phyloP scores from a whole-genome alignment of 1,140 invertebrate species.

The Colletes gigas region DNA sequence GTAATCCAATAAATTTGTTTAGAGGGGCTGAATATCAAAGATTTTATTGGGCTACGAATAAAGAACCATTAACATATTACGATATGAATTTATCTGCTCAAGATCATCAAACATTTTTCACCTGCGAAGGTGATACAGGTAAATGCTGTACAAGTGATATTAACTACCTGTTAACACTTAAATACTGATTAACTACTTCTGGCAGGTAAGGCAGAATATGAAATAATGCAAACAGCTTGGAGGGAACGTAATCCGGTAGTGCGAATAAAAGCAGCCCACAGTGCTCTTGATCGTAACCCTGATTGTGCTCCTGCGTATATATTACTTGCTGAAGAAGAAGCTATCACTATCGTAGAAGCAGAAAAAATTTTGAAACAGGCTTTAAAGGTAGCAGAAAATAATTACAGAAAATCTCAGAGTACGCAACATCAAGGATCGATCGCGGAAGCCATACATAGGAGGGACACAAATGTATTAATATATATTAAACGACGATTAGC shows the following conservation, averaged over 20 bases:
- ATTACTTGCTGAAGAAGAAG: constrained; percentile 97
- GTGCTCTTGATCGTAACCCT: constrained; percentile 93
- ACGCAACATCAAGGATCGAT: constrained; percentile 88
- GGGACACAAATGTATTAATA: constrained; percentile 97
- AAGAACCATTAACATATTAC: constrained; percentile 98
- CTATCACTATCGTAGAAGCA: constrained; percentile 93
- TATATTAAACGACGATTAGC: constrained; percentile 96
- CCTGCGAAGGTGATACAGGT: constrained; percentile 92
- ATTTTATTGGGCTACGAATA: constrained; percentile 94
- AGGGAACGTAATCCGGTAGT: constrained; percentile 95
- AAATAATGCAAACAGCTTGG: constrained; percentile 99
- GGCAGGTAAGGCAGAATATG: constrained; percentile 93
- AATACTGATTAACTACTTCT: not conserved
- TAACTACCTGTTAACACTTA: not conserved
- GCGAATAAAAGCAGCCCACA: constrained; percentile 95
- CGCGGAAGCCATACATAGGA: constrained; percentile 90
- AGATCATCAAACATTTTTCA: constrained; percentile 99
- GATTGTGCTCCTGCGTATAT: constrained; percentile 98
- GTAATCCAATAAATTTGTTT: constrained; percentile 97
- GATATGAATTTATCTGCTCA: constrained; percentile 99
- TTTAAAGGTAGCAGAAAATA: constrained; percentile 92
- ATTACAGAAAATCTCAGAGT: constrained; percentile 91
- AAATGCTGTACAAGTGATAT: not conserved
- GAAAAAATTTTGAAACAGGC: constrained; percentile 94
- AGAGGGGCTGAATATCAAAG: constrained; percentile 97